Percentiles rank a stretch among this genome's conserved stretches.
These are phyloP conservation scores for Conopomorpha cramerella DNA, from an alignment of 1,140 invertebrate genomes.

Conservation along the genomic window DNA sequence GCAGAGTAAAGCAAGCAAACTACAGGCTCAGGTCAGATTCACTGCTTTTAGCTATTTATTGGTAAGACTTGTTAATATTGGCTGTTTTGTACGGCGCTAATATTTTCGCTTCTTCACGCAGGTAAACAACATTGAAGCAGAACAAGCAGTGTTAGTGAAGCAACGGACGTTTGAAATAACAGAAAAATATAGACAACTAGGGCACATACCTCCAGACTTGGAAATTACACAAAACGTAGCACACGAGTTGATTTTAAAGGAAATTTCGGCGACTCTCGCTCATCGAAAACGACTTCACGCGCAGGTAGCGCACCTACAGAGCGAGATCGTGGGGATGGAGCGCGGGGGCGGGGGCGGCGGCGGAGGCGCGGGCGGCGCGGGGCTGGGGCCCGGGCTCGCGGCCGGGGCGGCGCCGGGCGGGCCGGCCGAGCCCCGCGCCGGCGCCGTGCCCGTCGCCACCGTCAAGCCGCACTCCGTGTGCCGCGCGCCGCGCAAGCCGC, in stretches of 20 bases:
- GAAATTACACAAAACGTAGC: constrained; percentile 69
- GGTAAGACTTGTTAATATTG: constrained; percentile 8
- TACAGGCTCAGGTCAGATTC: constrained; percentile 76
- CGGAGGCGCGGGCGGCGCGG: too few species aligned
- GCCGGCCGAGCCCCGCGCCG: constrained; percentile 65
- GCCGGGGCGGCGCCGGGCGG: too few species aligned
- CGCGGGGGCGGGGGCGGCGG: too few species aligned
- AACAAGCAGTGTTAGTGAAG: constrained; percentile 70
- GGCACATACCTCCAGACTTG: constrained; percentile 50
- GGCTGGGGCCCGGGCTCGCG: too few species aligned
- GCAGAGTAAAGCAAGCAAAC: constrained; percentile 80
- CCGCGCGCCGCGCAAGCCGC: constrained; percentile 65
- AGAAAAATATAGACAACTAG: constrained; percentile 66
- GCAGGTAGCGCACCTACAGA: constrained; percentile 76
- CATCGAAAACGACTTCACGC: constrained; percentile 81
- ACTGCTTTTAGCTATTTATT: constrained; percentile 1
- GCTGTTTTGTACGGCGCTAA: too few species aligned
- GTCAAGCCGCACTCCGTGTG: constrained; percentile 49
- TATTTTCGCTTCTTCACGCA: too few species aligned
- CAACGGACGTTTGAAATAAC: constrained; percentile 71
- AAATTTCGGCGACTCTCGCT: constrained; percentile 80
- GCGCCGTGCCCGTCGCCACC: constrained; percentile 49
- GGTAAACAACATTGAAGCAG: constrained; percentile 67
- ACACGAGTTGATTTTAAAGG: constrained; percentile 80
- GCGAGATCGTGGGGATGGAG: constrained; percentile 75